Evolutionary conservation across 2,113 vertebrate species (phyloP).

Genomic region (Thamnophis sirtalis): DNA sequence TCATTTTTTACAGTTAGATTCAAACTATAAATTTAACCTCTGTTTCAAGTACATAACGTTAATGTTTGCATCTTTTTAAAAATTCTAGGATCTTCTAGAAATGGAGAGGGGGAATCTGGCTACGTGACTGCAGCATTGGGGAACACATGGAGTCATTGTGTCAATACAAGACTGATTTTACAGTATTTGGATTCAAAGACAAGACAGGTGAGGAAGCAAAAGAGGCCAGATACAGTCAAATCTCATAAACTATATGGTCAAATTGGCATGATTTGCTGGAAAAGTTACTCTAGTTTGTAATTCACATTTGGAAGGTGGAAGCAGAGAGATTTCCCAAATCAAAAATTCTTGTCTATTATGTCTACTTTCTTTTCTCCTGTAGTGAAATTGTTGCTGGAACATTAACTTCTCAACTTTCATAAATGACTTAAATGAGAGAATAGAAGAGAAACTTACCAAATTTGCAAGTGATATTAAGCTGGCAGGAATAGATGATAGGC

Average conservation of each 20-base stretch:
- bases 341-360: not conserved
- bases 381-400: not conserved
- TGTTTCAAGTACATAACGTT: slow-evolving; percentile 13
- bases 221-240: not conserved
- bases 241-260: not conserved
- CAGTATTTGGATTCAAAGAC: slow-evolving; percentile 65
- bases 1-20: not conserved
- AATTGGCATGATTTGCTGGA: not conserved
- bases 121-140: slow-evolving; percentile 78
- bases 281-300: not conserved
- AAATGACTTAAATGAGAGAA: too few species aligned
- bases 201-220: slow-evolving; percentile 71
- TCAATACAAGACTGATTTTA: slow-evolving; percentile 81
- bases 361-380: not conserved
- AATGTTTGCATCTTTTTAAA: slow-evolving; percentile 17
- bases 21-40: not conserved
- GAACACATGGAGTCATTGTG: slow-evolving; percentile 81
- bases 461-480: too few species aligned
- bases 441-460: too few species aligned
- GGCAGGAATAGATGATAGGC: too few species aligned
- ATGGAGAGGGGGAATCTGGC: slow-evolving; percentile 52
- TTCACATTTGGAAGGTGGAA: not conserved
- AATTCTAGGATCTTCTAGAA: slow-evolving; percentile 57
- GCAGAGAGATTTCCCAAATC: not conserved
- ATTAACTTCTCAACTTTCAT: not conserved